Base-by-base conservation (phyloP, 2,113 vertebrate genomes). In the Leuciscus idus region DNA sequence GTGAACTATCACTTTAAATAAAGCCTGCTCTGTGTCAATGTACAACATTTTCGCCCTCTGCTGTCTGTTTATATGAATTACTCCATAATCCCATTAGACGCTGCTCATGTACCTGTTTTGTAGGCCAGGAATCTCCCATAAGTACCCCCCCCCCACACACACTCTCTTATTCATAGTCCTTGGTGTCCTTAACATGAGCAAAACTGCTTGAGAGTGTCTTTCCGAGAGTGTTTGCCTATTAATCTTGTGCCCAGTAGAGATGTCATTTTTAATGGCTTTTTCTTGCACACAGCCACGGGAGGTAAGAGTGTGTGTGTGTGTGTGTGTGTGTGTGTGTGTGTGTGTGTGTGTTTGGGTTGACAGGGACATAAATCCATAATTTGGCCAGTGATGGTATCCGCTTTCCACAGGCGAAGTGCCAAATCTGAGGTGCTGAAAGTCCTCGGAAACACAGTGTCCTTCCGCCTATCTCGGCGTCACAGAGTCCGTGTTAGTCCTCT, bases 31-130 rank as follows among this genome's bases (percentile, higher is more conserved):
- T 84, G 13, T 74, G 26, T 7, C 28, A 76, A 50, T 84, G 13
- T 80, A 64, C 28, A 43, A 87, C 87, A 50, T 86, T 84, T 70
- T 70, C 68, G 66, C 88, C 88, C 80, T 73, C 88, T 84, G 59
- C 88, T 89, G 88, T 84, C 77, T 39, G 28, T 70, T 76, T 75
- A 36, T 70, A 50, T 81, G n/a, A 66, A 21, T 61, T 68, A 30
- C 77, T 74, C 17, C 30, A 68, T 52, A 66, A 81, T 39, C 28
- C 43, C 43, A 70, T 62, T 68, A 26, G 62, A 21, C 9, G 2
- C 26, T 26, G 33, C 33, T 33, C 6, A 0, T 62, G 28, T 78
- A 12, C 26, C 33, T 77, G 6, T 55, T 36, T 57, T 68, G 6
- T 72, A 21, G 26, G 15, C 13, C 12, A 23, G n/a, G 39, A 61